phyloP scores from a whole-genome alignment of 2,888 invertebrate genomes.

The Drosophila stalkeri region DNA sequence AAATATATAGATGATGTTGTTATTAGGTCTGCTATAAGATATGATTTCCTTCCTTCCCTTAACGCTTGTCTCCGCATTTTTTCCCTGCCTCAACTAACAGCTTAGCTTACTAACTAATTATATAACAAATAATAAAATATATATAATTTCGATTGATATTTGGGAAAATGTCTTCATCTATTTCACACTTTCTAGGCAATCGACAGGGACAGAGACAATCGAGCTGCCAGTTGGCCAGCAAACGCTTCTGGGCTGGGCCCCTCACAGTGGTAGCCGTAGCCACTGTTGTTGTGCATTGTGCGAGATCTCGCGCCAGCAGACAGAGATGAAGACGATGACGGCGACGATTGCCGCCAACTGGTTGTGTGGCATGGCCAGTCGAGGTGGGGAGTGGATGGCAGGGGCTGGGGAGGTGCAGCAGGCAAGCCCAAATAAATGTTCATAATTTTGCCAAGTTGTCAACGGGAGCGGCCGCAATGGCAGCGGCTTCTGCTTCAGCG shows the following conservation, averaged over 20 bases:
- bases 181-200: constrained; percentile 8
- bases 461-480: constrained; percentile 71
- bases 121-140: neutral
- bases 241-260: constrained; percentile 39
- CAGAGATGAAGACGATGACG: constrained; percentile 37
- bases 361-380: constrained; percentile 23
- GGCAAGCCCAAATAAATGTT: constrained; percentile 83
- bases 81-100: neutral
- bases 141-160: neutral
- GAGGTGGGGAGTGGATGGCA: neutral
- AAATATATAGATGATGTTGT: neutral
- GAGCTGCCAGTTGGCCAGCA: constrained; percentile 5
- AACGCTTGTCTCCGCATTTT: no score
- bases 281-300: constrained; percentile 55
- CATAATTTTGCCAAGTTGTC: constrained; percentile 78
- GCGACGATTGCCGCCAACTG: constrained; percentile 48
- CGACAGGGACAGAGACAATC: constrained; percentile 4
- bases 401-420: constrained; percentile 36
- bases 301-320: constrained; percentile 63
- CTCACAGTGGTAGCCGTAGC: constrained; percentile 18
- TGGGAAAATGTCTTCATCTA: constrained; percentile 10
- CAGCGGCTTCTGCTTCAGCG: constrained; percentile 59
- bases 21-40: neutral
- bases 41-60: neutral
- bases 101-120: neutral